phyloP scores from a whole-genome alignment of 64 coral and sea anemone genomes.

The Stichodactyla mertensii region DNA sequence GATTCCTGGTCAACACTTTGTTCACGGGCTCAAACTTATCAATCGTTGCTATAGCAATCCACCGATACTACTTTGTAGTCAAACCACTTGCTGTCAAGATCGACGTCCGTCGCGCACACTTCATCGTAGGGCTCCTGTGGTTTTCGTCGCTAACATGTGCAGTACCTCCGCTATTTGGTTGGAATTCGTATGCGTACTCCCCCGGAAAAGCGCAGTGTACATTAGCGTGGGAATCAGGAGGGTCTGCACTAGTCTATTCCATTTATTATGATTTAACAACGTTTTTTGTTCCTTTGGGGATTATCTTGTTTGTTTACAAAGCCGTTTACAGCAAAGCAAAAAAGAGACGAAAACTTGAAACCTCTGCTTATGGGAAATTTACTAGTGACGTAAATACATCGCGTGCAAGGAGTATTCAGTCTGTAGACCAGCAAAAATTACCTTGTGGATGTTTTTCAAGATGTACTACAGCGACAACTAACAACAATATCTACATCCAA shows the following conservation, averaged over 20 bases:
- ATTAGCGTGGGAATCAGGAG: conserved; percentile 59
- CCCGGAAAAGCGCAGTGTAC: conserved; percentile 76
- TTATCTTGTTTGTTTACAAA: conserved; percentile 66
- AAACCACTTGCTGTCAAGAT: conserved; percentile 70
- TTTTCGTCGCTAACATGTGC: conserved; percentile 49
- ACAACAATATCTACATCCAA: not conserved
- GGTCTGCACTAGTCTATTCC: conserved; percentile 60
- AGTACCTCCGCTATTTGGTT: conserved; percentile 67
- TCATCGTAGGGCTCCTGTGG: conserved; percentile 67
- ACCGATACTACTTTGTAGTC: conserved; percentile 83
- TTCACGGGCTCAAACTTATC: conserved; percentile 69
- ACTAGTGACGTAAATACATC: not conserved
- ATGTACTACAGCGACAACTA: not conserved
- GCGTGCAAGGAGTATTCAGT: not conserved
- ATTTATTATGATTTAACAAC: conserved; percentile 25
- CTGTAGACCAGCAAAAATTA: not conserved
- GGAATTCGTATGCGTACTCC: conserved; percentile 77
- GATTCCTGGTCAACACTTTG: conserved; percentile 56
- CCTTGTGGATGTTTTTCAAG: not conserved
- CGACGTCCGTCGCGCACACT: conserved; percentile 38
- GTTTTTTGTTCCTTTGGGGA: conserved; percentile 57
- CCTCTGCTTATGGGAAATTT: not conserved
- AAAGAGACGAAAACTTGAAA: conserved; percentile 33
- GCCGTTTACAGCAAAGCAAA: conserved; percentile 68
- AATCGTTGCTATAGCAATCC: conserved; percentile 58